These are phyloP conservation scores for Drosophila subobscura DNA, from an alignment of 1,140 invertebrate species.

Conservation along the genomic window DNA sequence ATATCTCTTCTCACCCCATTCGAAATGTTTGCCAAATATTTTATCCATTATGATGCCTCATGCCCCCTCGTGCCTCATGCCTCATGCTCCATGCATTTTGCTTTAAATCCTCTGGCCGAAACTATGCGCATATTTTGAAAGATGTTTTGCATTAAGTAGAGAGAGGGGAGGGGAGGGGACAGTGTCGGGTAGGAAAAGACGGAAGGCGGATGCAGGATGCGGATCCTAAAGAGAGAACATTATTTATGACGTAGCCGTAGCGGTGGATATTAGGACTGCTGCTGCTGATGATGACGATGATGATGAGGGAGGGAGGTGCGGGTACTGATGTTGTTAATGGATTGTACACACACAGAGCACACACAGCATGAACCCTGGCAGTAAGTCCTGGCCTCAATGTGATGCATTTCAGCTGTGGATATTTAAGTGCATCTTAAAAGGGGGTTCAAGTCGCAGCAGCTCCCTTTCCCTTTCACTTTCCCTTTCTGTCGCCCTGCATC, in stretches of 20 bases:
- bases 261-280: conserved; percentile 41
- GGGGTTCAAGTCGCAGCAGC: no score
- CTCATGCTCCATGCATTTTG: conserved; percentile 22
- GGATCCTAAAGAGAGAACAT: conserved; percentile 10
- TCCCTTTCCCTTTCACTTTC: no score
- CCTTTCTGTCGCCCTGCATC: no score
- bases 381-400: conserved; percentile 8
- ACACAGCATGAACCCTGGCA: conserved; percentile 37
- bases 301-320: background rate
- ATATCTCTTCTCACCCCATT: conserved; percentile 31
- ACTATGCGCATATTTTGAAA: conserved; percentile 50
- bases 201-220: background rate
- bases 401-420: conserved; percentile 13
- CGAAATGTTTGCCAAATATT: conserved; percentile 37
- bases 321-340: conserved; percentile 37
- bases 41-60: conserved; percentile 27
- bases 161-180: background rate
- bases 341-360: conserved; percentile 6
- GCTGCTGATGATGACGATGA: conserved; percentile 33
- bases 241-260: conserved; percentile 43
- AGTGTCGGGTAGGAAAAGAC: no score
- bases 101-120: conserved; percentile 17
- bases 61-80: no score
- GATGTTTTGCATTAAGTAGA: conserved; percentile 46
- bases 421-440: no score